Conservation (phyloP, 2,797 vertebrate species). For the Takifugu ocellatus region DNA sequence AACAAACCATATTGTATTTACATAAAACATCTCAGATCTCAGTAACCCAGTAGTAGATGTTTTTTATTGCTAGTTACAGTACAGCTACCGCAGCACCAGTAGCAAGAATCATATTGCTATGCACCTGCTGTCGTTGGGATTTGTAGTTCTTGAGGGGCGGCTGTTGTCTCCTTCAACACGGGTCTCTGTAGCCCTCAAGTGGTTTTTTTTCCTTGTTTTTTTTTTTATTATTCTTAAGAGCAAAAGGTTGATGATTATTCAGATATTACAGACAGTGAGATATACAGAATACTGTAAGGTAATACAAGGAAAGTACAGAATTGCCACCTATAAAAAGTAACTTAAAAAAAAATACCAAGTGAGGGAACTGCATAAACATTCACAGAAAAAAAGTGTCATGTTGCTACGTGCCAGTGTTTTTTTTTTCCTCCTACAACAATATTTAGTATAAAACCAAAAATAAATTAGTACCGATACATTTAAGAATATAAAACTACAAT, state of each 20-base stretch:
- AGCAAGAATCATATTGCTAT: constrained; percentile 74
- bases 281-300: constrained; percentile 76
- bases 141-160: constrained; percentile 57
- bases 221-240: constrained; percentile 27
- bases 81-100: constrained; percentile 73
- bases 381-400: constrained; percentile 73
- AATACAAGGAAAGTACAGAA: constrained; percentile 77
- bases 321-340: constrained; percentile 78
- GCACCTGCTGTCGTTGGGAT: constrained; percentile 68
- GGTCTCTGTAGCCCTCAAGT: constrained; percentile 41
- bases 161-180: constrained; percentile 58
- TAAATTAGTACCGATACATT: constrained; percentile 75
- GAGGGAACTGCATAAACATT: constrained; percentile 76
- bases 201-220: background rate
- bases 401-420: constrained; percentile 73
- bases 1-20: constrained; percentile 71
- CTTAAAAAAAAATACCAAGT: constrained; percentile 61
- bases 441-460: constrained; percentile 78
- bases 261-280: constrained; percentile 77
- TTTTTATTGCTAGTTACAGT: constrained; percentile 80
- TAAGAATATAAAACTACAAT: constrained; percentile 80
- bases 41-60: constrained; percentile 70
- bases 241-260: constrained; percentile 70
- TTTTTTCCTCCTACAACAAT: constrained; percentile 68
- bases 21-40: constrained; percentile 70